Conservation (phyloP, 2,113 vertebrate species). For the Axis porcinus region DNA sequence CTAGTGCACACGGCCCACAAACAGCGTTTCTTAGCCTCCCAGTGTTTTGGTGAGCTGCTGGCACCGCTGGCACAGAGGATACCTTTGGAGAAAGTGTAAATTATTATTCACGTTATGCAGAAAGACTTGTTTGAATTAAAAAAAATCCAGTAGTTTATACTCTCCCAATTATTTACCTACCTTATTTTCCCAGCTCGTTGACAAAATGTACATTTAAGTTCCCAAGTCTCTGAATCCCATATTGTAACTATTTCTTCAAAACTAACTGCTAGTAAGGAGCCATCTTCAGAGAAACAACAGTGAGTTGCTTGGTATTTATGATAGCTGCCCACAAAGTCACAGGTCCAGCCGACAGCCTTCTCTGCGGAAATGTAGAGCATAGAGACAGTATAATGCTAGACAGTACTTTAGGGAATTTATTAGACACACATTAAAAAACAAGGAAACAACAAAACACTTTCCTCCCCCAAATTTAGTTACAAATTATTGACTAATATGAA, state of each 20-base stretch:
- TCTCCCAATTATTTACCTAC: slow-evolving; percentile 72
- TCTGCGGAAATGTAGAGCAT: slow-evolving; percentile 68
- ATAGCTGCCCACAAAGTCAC: slow-evolving; percentile 95
- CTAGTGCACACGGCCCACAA: neutral
- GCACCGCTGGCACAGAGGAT: neutral
- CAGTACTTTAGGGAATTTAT: neutral
- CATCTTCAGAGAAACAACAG: slow-evolving; percentile 95
- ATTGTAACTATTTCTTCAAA: slow-evolving; percentile 92
- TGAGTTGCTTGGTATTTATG: slow-evolving; percentile 87
- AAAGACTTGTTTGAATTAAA: neutral
- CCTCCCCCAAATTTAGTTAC: neutral
- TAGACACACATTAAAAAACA: neutral
- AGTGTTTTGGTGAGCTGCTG: neutral
- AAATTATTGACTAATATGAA: neutral
- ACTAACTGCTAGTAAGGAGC: slow-evolving; percentile 92
- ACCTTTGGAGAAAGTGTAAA: neutral
- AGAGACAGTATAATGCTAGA: neutral
- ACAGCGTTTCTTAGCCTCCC: neutral
- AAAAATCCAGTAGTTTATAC: neutral
- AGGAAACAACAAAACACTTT: neutral
- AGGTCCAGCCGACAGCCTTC: slow-evolving; percentile 89
- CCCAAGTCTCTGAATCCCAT: slow-evolving; percentile 93
- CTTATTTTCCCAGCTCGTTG: slow-evolving; percentile 92
- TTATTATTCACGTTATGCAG: neutral
- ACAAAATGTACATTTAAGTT: slow-evolving; percentile 92